phyloP scores from a whole-genome alignment of 2,888 invertebrate species.

The Phalangium opilio region DNA sequence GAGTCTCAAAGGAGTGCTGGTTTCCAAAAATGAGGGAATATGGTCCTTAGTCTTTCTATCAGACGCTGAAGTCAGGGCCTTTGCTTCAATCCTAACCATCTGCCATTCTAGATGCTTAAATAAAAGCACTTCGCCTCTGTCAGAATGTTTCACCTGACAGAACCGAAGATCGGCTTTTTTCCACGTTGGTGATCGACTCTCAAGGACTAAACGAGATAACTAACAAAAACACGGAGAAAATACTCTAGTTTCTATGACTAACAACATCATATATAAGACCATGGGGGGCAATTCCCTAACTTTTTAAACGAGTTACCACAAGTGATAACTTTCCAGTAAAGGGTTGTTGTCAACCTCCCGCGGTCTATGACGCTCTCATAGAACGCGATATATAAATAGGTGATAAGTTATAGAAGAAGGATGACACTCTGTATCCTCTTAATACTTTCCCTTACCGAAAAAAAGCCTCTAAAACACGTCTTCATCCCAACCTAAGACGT shows the following conservation, averaged over 20 bases:
- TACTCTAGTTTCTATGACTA: neutral
- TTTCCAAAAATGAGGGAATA: constrained; percentile 43
- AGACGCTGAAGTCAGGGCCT: constrained; percentile 8
- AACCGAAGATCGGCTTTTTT: constrained; percentile 67
- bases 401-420: no score
- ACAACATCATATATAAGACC: neutral
- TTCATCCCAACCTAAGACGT: no score
- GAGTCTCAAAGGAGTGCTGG: constrained; percentile 72
- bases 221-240: constrained; percentile 30
- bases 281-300: constrained; percentile 3
- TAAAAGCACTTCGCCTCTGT: constrained; percentile 74
- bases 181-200: constrained; percentile 87
- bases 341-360: no score
- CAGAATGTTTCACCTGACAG: constrained; percentile 78
- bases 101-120: constrained; percentile 97
- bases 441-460: no score
- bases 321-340: no score
- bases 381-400: no score
- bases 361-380: no score
- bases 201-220: constrained; percentile 82
- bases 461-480: no score
- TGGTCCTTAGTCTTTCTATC: constrained; percentile 10
- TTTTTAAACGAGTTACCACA: no score
- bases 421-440: no score
- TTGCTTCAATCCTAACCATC: constrained; percentile 82